Evolutionary conservation across 2,797 vertebrate genomes (phyloP).

Genomic region (Odontamblyopus lacepedii): DNA sequence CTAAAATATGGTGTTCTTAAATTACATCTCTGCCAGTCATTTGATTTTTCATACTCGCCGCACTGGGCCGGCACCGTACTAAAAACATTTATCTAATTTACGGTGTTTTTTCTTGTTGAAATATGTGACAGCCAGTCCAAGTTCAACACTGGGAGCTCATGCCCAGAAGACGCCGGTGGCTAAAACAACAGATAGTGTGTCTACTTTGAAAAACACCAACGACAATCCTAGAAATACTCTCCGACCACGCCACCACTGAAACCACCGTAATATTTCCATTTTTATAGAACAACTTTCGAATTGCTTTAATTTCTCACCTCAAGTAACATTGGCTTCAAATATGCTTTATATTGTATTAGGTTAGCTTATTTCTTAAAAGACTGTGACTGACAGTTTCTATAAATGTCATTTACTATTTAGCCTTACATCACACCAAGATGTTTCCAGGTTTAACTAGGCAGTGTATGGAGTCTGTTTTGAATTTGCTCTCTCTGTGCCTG

Average conservation of each 20-base stretch:
- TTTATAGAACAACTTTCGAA: background rate
- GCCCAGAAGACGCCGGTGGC: constrained; percentile 33
- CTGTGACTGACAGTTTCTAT: background rate
- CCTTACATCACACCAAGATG: background rate
- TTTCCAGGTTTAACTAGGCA: background rate
- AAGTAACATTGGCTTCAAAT: background rate
- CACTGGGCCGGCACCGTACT: constrained; percentile 3
- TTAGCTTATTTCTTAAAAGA: background rate
- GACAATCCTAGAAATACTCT: background rate
- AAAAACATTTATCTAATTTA: constrained; percentile 48
- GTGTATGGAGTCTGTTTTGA: background rate
- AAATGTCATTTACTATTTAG: background rate
- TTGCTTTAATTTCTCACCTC: background rate
- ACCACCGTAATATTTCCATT: background rate
- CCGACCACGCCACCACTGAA: background rate
- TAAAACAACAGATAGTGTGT: constrained; percentile 39
- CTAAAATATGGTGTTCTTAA: constrained; percentile 1
- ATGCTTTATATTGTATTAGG: background rate
- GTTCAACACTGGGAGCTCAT: constrained; percentile 46
- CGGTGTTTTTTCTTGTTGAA: constrained; percentile 47
- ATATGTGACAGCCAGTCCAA: constrained; percentile 44
- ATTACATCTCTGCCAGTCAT: constrained; percentile 12
- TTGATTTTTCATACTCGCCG: constrained; percentile 1
- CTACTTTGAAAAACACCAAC: constrained; percentile 4
- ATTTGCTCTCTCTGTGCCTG: background rate